Evolutionary conservation across 2,797 vertebrate genomes (phyloP), one percentile per base, ranked within the genome.

Genomic region (Rhinophrynus dorsalis): DNA sequence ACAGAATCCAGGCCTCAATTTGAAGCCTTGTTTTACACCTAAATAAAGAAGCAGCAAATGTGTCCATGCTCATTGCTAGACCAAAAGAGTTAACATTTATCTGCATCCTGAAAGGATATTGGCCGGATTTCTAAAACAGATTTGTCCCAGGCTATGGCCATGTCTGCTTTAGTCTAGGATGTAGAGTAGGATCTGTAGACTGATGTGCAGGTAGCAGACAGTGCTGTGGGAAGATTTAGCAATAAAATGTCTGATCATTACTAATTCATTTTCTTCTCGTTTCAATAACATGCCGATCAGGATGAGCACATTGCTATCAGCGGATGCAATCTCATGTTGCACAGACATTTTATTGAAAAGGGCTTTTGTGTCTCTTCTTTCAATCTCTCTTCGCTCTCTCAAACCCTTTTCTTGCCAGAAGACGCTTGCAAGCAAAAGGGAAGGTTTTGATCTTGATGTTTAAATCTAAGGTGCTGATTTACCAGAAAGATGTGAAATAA

Each of bases 341-440:
- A 73, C 70, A 73, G 55, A 60, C 62, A 66, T 59, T 54, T 73
- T 66, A 60, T 73, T 73, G 70, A 73, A 69, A 67, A 67, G 62
- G 62, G 70, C 62, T 66, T 67, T 67, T 73, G 70, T 60, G 55
- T 54, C 55, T 73, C 56, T 55, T 44, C 35, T 66, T 64, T 58
- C 62, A 66, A 66, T 73, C 47, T 60, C n/a, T 73, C 27, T n/a
- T 12, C 56, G 52, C 55, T 66, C 62, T 37, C 62, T 59, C 37
- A 54, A 62, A 6, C 48, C 55, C 45, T 23, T 51, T 37, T 21
- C 42, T 58, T 33, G 26, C 69, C 37, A 60, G 69, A 23, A 26
- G 44, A 52, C 17, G 33, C 30, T 40, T 6, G 5, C 59, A 27
- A 50, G 58, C 38, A 59, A 59, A 63, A 24, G 55, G 26, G 30